Evolutionary conservation across 1,140 invertebrate species (phyloP), one percentile per base, ranked within the genome.

Genomic region (Solen grandis): DNA sequence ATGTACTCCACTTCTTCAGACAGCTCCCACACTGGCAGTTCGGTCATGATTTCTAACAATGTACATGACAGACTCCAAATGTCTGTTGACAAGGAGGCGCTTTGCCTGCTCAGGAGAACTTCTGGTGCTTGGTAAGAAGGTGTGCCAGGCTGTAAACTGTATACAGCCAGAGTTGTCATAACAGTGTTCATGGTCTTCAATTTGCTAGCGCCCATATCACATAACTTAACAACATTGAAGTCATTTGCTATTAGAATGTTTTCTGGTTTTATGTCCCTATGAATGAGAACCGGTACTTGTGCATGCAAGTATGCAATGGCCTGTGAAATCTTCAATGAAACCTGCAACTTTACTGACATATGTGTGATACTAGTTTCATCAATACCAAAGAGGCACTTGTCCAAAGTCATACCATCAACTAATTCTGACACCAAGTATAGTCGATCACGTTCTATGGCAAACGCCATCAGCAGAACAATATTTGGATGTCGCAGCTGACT

Each of bases 181-280:
- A 66, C 13, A 16, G 65, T 82, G 31, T 62, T 70, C 65, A 70
- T 77, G 14, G 82, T 80, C 31, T 79, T 80, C 29, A 83, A 35
- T 54, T 80, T 83, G 27, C 76, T 75, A 2, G 80, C 19, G n/a
- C 75, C 82, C 38, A 83, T 74, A 33, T 83, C 76, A 80, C 76
- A 83, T 16, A 83, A 35, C 19, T 63, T 66, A 10, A 80, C 50
- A 22, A 33, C 38, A 35, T 75, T 66, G 16, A 79, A 52, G 36
- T 75, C 68, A n/a, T 60, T 36, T 22, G 76, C 41, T 19, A 81
- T 50, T 5, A 83, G 31, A 14, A 83, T 60, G 62, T 85, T 81
- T 59, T 81, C 81, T 0, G 70, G 69, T 50, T 83, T 83, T 16
- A 83, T 81, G 33, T 83, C 81, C 46, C 72, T 69, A 38, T 81